These are phyloP conservation scores for Microvelia longipes DNA, from an alignment of 1,140 invertebrate species.

Conservation along the genomic window DNA sequence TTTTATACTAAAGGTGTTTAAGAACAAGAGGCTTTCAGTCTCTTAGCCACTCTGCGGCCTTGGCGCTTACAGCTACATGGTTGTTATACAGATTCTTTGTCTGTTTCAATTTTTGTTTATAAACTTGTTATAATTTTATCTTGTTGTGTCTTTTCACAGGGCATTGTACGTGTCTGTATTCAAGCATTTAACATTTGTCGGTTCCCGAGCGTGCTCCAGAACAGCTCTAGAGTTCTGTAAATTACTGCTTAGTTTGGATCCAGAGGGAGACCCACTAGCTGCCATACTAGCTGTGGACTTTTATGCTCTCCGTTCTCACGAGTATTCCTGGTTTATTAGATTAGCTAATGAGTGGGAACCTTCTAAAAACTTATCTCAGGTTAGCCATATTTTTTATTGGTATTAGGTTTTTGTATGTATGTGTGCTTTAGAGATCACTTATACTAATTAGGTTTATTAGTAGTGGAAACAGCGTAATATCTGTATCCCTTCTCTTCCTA, in stretches of 20 bases:
- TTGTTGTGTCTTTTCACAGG: slow-evolving; percentile 32
- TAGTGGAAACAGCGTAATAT: too few species aligned
- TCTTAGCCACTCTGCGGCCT: neutral
- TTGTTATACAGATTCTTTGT: too few species aligned
- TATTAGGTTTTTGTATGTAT: too few species aligned
- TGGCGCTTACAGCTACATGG: too few species aligned
- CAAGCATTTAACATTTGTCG: slow-evolving; percentile 66
- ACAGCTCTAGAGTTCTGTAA: slow-evolving; percentile 69
- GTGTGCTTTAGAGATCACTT: too few species aligned
- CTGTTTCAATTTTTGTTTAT: too few species aligned
- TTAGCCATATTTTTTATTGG: slow-evolving; percentile 1
- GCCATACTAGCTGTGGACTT: slow-evolving; percentile 70
- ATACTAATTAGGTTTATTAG: too few species aligned
- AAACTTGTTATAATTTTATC: too few species aligned
- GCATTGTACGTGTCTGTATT: slow-evolving; percentile 69
- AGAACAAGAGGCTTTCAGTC: neutral
- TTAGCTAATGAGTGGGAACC: slow-evolving; percentile 50
- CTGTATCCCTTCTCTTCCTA: too few species aligned
- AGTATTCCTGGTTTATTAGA: slow-evolving; percentile 69
- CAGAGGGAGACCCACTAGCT: slow-evolving; percentile 67
- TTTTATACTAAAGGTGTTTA: neutral
- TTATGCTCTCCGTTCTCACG: slow-evolving; percentile 62
- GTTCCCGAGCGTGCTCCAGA: slow-evolving; percentile 61
- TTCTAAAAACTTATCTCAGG: slow-evolving; percentile 47
- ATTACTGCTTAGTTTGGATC: slow-evolving; percentile 59